These are phyloP conservation scores for Zaprionus africanus DNA, from an alignment of 1,140 invertebrate genomes.

Conservation along the genomic window DNA sequence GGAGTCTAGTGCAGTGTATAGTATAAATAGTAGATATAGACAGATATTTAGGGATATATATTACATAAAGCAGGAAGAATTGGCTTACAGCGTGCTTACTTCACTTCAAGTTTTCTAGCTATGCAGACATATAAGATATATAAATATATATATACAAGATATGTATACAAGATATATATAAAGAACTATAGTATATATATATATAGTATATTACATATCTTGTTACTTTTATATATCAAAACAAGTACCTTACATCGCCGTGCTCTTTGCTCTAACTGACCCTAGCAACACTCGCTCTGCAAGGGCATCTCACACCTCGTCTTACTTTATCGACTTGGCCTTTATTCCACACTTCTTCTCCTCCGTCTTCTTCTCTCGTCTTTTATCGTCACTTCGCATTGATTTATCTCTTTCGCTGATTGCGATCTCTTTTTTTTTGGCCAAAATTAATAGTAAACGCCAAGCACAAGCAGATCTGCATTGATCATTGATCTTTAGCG, in stretches of 20 bases:
- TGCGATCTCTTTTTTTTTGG: neutral
- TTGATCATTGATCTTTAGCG: constrained; percentile 20
- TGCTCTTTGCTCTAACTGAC: neutral
- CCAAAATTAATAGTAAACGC: constrained; percentile 7
- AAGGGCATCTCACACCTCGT: neutral
- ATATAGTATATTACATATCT: too few species aligned
- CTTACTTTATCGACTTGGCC: neutral
- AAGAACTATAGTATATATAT: too few species aligned
- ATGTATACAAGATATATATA: too few species aligned
- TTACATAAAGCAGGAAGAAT: too few species aligned
- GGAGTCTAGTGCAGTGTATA: neutral
- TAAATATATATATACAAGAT: too few species aligned
- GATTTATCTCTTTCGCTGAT: neutral
- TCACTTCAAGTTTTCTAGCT: too few species aligned
- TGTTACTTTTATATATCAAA: too few species aligned
- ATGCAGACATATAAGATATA: too few species aligned
- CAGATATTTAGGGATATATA: too few species aligned
- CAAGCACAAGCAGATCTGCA: neutral
- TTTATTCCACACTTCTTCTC: neutral
- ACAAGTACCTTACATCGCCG: neutral
- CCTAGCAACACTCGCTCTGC: neutral
- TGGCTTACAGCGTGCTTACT: too few species aligned
- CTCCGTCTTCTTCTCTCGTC: neutral
- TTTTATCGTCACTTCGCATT: neutral
- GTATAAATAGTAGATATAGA: neutral